phyloP scores from a whole-genome alignment of 2,888 invertebrate species.

The Lordiphosa fenestrarum region DNA sequence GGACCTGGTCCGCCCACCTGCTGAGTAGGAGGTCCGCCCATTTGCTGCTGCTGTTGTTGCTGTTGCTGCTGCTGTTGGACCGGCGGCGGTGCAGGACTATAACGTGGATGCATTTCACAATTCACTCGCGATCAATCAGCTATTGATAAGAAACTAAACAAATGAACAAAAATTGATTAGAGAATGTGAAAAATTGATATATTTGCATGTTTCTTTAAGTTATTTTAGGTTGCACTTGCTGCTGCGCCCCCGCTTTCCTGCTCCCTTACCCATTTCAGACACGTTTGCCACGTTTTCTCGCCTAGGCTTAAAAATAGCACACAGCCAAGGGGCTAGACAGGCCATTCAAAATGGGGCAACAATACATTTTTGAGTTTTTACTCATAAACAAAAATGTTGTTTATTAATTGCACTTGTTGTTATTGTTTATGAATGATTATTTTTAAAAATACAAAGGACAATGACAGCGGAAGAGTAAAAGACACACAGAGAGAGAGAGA shows the following conservation, averaged over 20 bases:
- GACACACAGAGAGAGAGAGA: slow-evolving; percentile 13
- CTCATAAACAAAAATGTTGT: slow-evolving; percentile 13
- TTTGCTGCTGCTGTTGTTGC: slow-evolving; percentile 44
- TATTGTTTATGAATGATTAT: slow-evolving; percentile 26
- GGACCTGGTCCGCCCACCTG: slow-evolving; percentile 14
- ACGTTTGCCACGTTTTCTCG: slow-evolving; percentile 30
- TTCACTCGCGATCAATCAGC: slow-evolving; percentile 15
- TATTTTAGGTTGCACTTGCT: slow-evolving; percentile 28
- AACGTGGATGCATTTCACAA: slow-evolving; percentile 74
- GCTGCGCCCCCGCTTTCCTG: background rate
- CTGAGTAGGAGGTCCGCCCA: slow-evolving; percentile 58
- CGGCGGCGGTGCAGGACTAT: slow-evolving; percentile 72
- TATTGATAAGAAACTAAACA: slow-evolving; percentile 21
- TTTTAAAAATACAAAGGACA: slow-evolving; percentile 45
- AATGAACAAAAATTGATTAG: slow-evolving; percentile 1
- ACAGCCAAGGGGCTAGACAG: slow-evolving; percentile 45
- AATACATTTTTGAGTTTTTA: background rate
- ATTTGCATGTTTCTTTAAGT: slow-evolving; percentile 22
- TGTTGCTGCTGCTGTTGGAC: slow-evolving; percentile 33
- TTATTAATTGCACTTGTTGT: slow-evolving; percentile 42
- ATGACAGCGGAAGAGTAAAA: slow-evolving; percentile 30
- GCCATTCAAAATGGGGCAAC: slow-evolving; percentile 9
- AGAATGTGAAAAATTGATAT: slow-evolving; percentile 9
- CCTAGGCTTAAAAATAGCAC: slow-evolving; percentile 58
- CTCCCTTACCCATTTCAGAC: slow-evolving; percentile 5